Percentiles rank a stretch among this genome's conserved stretches.
Conservation (phyloP, 2,888 invertebrate species). For the Poecilobothrus nobilitatus region DNA sequence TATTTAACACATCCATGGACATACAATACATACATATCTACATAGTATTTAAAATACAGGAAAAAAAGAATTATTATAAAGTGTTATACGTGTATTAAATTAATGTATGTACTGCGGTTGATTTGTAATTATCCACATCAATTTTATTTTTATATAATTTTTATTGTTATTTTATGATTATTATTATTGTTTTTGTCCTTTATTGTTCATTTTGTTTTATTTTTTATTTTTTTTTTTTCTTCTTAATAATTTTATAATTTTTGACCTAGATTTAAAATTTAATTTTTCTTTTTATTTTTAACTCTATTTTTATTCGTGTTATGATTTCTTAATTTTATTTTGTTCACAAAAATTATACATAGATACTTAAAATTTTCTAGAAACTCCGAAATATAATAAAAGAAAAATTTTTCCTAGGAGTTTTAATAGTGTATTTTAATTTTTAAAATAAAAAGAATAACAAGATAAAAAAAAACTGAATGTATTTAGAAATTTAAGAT, state of each 20-base stretch:
- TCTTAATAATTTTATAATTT: background rate
- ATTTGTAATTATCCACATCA: constrained; percentile 2
- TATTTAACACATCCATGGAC: background rate
- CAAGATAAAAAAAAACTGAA: too few species aligned
- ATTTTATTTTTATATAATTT: background rate
- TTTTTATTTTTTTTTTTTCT: background rate
- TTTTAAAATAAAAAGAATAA: too few species aligned
- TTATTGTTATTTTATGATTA: background rate
- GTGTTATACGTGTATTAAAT: background rate
- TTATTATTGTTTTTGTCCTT: background rate
- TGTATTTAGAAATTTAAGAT: too few species aligned
- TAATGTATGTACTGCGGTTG: background rate
- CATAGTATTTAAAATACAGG: too few species aligned
- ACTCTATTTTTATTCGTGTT: background rate
- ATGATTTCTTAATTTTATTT: too few species aligned
- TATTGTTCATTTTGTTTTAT: background rate
- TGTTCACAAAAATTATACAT: too few species aligned
- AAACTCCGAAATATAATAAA: too few species aligned
- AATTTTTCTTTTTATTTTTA: background rate
- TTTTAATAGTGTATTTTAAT: too few species aligned
- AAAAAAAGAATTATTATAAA: too few species aligned
- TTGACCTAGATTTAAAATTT: background rate
- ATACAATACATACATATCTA: too few species aligned
- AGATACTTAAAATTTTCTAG: too few species aligned
- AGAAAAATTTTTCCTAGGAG: too few species aligned